Percentiles rank a stretch among this genome's conserved stretches.
These are phyloP conservation scores for Thera obeliscata DNA, from an alignment of 2,888 invertebrate species.

Conservation along the genomic window DNA sequence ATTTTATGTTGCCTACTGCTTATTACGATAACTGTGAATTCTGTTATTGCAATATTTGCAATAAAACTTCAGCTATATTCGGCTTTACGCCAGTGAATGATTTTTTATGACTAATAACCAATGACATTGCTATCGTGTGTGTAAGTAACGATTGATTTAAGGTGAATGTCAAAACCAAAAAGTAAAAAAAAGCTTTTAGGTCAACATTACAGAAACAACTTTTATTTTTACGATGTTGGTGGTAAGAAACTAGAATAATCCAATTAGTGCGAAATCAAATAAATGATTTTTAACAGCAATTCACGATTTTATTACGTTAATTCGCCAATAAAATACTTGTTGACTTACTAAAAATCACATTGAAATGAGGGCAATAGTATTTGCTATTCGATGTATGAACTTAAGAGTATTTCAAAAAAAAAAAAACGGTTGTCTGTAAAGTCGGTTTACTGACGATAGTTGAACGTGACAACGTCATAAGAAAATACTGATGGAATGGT, in stretches of 20 bases:
- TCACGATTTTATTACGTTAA: slow-evolving; percentile 41
- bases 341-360: slow-evolving; percentile 42
- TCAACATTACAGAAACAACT: slow-evolving; percentile 34
- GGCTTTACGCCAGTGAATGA: background rate
- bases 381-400: slow-evolving; percentile 39
- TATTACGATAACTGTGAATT: slow-evolving; percentile 45
- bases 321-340: slow-evolving; percentile 42
- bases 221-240: slow-evolving; percentile 39
- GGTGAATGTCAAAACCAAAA: background rate
- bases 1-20: slow-evolving; percentile 43
- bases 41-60: slow-evolving; percentile 33
- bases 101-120: background rate
- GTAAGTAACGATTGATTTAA: background rate
- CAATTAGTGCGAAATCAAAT: slow-evolving; percentile 42
- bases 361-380: slow-evolving; percentile 47
- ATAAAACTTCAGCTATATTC: background rate
- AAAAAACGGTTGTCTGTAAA: too few relatives aligned
- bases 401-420: slow-evolving; percentile 34
- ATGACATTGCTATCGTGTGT: background rate
- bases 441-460: too few relatives aligned
- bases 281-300: slow-evolving; percentile 40
- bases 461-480: too few relatives aligned
- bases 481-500: too few relatives aligned
- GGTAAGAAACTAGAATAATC: slow-evolving; percentile 34
- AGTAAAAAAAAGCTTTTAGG: slow-evolving; percentile 12